Percentiles rank a stretch among this genome's conserved stretches.
Evolutionary conservation across 2,113 vertebrate genomes (phyloP).

Genomic region (Oreotrochilus melanogaster): DNA sequence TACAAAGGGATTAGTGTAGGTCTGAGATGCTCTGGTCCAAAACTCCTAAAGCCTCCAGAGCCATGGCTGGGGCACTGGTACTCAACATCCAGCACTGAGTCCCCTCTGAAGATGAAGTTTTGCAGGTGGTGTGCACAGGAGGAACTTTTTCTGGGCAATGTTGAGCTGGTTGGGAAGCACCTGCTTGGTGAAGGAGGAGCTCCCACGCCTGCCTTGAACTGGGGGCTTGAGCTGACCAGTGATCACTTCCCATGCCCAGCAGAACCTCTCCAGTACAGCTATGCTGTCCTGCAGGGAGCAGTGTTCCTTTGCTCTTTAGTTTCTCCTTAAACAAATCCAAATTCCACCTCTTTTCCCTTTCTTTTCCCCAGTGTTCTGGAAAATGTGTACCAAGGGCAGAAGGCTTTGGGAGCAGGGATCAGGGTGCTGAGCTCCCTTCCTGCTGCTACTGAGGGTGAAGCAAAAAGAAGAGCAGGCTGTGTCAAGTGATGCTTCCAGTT

Average conservation of each 20-base stretch:
- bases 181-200: background rate
- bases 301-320: background rate
- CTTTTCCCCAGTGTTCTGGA: background rate
- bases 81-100: rapidly evolving
- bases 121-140: background rate
- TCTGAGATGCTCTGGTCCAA: background rate
- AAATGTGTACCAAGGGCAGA: rapidly evolving
- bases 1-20: background rate
- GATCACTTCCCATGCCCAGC: rapidly evolving
- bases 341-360: background rate
- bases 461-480: background rate
- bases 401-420: background rate
- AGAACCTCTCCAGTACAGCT: background rate
- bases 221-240: background rate
- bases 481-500: background rate
- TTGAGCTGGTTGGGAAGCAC: background rate
- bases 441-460: background rate
- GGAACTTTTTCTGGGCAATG: background rate
- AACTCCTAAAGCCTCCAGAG: background rate
- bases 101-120: background rate
- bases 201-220: background rate
- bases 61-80: background rate
- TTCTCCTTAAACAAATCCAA: background rate
- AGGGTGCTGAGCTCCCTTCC: background rate
- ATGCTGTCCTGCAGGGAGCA: rapidly evolving